Percentiles rank a stretch among this genome's conserved stretches.
Conservation (phyloP, 2,888 invertebrate genomes). For the Anoplius nigerrimus region DNA sequence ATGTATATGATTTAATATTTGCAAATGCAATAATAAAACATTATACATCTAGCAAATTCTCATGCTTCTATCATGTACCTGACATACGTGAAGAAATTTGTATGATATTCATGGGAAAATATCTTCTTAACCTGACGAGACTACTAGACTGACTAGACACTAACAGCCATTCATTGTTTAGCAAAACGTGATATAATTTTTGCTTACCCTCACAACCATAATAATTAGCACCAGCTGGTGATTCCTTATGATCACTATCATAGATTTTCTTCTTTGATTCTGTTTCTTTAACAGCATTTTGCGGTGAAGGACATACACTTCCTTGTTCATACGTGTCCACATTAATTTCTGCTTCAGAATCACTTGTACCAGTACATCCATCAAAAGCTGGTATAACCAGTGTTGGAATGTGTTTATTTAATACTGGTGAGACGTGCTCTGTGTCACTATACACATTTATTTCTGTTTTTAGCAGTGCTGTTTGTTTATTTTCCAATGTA, state of each 20-base stretch:
- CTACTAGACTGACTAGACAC: no score
- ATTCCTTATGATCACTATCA: slow-evolving; percentile 29
- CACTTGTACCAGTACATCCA: slow-evolving; percentile 60
- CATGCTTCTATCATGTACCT: no score
- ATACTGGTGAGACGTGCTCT: not conserved
- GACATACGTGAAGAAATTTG: no score
- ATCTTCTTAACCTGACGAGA: no score
- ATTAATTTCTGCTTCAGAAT: slow-evolving; percentile 57
- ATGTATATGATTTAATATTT: no score
- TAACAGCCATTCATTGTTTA: no score
- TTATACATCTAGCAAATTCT: no score
- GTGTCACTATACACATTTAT: no score
- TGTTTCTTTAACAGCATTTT: not conserved
- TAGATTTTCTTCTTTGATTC: slow-evolving; percentile 60
- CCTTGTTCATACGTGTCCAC: slow-evolving; percentile 56
- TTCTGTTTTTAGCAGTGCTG: not conserved
- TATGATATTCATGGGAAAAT: no score
- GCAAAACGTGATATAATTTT: slow-evolving; percentile 15
- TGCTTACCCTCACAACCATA: not conserved
- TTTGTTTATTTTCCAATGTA: not conserved
- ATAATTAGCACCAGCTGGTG: slow-evolving; percentile 33
- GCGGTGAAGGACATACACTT: slow-evolving; percentile 42
- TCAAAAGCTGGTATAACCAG: slow-evolving; percentile 58
- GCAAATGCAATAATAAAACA: no score
- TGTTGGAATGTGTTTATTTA: not conserved